Conservation (phyloP, 1,140 invertebrate genomes). For the Drosophila cardini region DNA sequence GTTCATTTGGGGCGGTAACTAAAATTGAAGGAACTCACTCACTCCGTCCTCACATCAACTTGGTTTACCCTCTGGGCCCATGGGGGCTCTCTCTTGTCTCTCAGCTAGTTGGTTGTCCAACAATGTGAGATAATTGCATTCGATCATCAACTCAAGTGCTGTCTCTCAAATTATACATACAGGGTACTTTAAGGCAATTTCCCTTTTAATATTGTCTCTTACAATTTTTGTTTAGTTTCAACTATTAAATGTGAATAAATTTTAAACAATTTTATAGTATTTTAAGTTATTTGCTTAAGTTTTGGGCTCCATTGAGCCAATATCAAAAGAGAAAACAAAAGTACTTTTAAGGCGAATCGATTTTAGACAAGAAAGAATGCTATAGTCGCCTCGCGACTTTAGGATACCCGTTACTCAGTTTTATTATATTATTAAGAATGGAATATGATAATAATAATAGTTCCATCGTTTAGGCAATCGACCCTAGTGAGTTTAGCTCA, state of each 20-base stretch:
- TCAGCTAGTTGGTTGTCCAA: constrained; percentile 32
- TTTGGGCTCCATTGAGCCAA: too few relatives aligned
- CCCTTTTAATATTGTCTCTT: constrained; percentile 6
- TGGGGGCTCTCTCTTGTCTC: not conserved
- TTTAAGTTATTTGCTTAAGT: not conserved
- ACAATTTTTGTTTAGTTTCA: not conserved
- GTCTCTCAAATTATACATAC: constrained; percentile 5
- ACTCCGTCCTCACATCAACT: not conserved
- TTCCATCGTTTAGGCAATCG: too few relatives aligned
- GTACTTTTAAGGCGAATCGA: too few relatives aligned
- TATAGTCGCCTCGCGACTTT: too few relatives aligned
- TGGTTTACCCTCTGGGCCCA: too few relatives aligned
- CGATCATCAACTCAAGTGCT: not conserved
- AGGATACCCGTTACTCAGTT: too few relatives aligned
- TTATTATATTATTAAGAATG: too few relatives aligned
- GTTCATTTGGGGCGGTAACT: constrained; percentile 52
- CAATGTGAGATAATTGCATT: constrained; percentile 57
- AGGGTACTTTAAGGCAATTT: constrained; percentile 31
- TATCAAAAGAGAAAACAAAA: too few relatives aligned
- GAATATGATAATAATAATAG: too few relatives aligned
- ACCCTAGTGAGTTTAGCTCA: too few relatives aligned
- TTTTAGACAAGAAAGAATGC: too few relatives aligned
- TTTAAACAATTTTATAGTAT: not conserved
- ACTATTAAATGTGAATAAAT: constrained; percentile 13
- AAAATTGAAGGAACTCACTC: constrained; percentile 67